Conservation (phyloP, 2,797 vertebrate species). For the Chiloscyllium punctatum region DNA sequence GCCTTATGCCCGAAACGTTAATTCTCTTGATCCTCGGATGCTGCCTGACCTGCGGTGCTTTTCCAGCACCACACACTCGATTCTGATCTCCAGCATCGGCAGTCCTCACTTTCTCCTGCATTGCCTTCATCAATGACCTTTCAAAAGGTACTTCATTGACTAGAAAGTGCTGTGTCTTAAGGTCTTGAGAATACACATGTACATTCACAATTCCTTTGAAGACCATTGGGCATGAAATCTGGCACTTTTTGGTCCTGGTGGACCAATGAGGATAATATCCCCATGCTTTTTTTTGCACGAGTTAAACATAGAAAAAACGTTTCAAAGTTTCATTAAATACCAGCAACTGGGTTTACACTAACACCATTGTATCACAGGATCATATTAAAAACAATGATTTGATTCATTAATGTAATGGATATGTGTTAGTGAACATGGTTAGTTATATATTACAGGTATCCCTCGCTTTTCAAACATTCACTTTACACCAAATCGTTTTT, state of each 20-base stretch:
- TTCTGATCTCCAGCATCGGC: too few species aligned
- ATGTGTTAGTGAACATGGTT: background rate
- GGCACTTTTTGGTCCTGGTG: background rate
- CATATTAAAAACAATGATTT: background rate
- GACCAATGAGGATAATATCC: background rate
- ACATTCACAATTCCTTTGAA: background rate
- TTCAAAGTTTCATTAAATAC: background rate
- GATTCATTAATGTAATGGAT: background rate
- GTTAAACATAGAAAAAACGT: background rate
- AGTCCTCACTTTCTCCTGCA: too few species aligned
- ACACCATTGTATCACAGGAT: background rate
- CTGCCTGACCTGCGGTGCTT: too few species aligned
- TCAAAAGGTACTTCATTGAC: background rate
- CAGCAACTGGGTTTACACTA: background rate
- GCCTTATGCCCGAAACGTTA: too few species aligned
- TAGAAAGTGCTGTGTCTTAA: background rate
- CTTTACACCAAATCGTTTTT: too few species aligned
- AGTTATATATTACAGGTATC: background rate
- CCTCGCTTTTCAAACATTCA: too few species aligned
- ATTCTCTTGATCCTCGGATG: too few species aligned
- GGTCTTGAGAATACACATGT: background rate
- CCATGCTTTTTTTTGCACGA: background rate
- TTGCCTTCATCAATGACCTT: background rate
- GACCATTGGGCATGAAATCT: background rate
- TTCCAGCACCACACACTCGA: too few species aligned